Evolutionary conservation across 2,888 invertebrate genomes (phyloP).

Genomic region (Aleiodes testaceus): DNA sequence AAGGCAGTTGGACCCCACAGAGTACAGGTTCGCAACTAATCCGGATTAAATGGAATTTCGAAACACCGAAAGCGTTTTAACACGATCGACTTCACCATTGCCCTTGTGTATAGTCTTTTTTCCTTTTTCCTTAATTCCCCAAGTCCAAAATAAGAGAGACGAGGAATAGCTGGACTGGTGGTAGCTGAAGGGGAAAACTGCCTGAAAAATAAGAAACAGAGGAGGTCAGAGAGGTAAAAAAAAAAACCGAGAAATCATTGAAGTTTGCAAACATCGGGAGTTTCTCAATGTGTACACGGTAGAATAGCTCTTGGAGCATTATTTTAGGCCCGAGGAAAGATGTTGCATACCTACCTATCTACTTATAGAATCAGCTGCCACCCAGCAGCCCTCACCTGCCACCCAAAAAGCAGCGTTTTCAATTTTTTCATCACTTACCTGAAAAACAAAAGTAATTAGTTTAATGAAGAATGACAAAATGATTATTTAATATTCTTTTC

Average conservation of each 20-base stretch:
- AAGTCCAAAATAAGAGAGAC: conserved; percentile 44
- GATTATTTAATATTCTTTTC: too few relatives aligned
- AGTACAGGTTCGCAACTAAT: conserved; percentile 60
- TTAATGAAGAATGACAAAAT: too few relatives aligned
- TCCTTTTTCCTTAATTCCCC: neutral
- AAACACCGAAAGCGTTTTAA: conserved; percentile 72
- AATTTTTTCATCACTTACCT: conserved; percentile 5
- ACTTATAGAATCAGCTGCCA: conserved; percentile 71
- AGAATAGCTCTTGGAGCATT: conserved; percentile 59
- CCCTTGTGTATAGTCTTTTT: conserved; percentile 24
- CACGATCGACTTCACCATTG: conserved; percentile 52
- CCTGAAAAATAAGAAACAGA: neutral
- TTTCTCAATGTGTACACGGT: conserved; percentile 63
- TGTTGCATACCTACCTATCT: conserved; percentile 61
- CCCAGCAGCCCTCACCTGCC: conserved; percentile 63
- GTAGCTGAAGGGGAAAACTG: neutral
- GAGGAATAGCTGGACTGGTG: neutral
- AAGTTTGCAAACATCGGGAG: conserved; percentile 42
- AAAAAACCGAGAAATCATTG: neutral
- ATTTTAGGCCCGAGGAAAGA: conserved; percentile 65
- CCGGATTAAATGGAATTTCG: conserved; percentile 69
- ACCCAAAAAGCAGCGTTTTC: conserved; percentile 23
- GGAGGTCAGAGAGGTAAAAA: conserved; percentile 1
- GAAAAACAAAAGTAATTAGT: neutral
- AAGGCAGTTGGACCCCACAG: conserved; percentile 37